Evolutionary conservation across 1,140 invertebrate genomes (phyloP).

Genomic region (Laodelphax striatellus): DNA sequence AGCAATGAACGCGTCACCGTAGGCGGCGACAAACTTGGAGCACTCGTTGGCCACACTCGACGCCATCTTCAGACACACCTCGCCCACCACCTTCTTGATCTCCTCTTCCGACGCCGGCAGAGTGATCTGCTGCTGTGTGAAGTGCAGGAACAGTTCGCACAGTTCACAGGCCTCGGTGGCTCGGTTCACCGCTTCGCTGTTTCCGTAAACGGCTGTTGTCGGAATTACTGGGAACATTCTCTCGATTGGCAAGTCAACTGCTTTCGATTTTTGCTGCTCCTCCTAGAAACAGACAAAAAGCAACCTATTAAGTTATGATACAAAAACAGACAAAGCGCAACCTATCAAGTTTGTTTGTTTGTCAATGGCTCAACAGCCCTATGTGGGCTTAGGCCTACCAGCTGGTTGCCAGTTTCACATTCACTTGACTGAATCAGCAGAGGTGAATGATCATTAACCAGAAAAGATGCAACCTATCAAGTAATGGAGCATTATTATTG

Average conservation of each 20-base stretch:
- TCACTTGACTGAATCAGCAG: too few species aligned
- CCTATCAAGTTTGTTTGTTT: too few species aligned
- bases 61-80: constrained; percentile 56
- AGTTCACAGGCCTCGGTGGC: constrained; percentile 51
- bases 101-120: constrained; percentile 50
- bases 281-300: too few species aligned
- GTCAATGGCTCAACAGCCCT: too few species aligned
- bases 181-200: constrained; percentile 37
- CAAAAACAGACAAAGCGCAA: too few species aligned
- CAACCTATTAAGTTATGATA: too few species aligned
- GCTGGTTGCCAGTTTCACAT: too few species aligned
- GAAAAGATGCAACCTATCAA: too few species aligned
- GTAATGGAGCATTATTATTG: too few species aligned
- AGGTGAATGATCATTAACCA: too few species aligned
- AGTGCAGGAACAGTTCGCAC: constrained; percentile 74
- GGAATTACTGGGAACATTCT: not conserved
- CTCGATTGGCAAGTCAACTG: not conserved
- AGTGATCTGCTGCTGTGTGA: constrained; percentile 54
- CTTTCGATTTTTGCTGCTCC: too few species aligned
- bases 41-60: constrained; percentile 50
- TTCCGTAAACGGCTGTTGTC: constrained; percentile 47
- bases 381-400: too few species aligned
- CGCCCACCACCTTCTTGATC: constrained; percentile 49
- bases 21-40: constrained; percentile 57
- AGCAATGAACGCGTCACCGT: constrained; percentile 63